A percentile compares a stretch with the other conserved stretches of the same genome.
These are phyloP conservation scores for Drosophila neutralis DNA, from an alignment of 2,888 invertebrate genomes.

Conservation along the genomic window DNA sequence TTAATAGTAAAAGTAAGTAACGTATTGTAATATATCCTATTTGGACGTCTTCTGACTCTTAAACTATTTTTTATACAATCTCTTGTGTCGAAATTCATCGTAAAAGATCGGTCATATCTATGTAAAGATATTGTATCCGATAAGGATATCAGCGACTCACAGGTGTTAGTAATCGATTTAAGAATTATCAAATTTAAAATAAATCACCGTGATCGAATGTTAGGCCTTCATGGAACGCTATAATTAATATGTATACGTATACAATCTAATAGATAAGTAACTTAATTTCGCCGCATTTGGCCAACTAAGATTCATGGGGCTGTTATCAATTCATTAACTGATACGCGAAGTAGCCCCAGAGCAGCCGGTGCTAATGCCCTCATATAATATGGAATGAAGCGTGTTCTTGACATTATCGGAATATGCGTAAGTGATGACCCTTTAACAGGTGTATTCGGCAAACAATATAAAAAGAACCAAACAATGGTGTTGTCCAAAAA, in stretches of 20 bases:
- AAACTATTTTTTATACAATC: background rate
- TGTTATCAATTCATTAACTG: slow-evolving; percentile 35
- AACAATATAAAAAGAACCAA: slow-evolving; percentile 36
- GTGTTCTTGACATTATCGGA: slow-evolving; percentile 17
- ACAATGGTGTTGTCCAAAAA: slow-evolving; percentile 1
- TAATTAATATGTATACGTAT: background rate
- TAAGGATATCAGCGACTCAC: background rate
- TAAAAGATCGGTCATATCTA: background rate
- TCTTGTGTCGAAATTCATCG: background rate
- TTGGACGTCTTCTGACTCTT: background rate
- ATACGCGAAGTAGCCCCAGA: slow-evolving; percentile 26
- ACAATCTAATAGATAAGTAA: slow-evolving; percentile 19
- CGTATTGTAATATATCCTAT: background rate
- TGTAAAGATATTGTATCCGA: background rate
- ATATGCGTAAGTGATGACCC: background rate
- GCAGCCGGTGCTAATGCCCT: slow-evolving; percentile 1
- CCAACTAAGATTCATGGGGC: slow-evolving; percentile 18
- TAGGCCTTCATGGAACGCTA: background rate
- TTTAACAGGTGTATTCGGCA: background rate
- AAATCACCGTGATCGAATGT: background rate
- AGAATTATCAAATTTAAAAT: background rate
- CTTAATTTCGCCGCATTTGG: slow-evolving; percentile 23
- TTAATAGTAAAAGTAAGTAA: no score
- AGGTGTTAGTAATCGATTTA: background rate
- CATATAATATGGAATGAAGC: background rate